A percentile compares a stretch with the other conserved stretches of the same genome.
phyloP scores from a whole-genome alignment of 2,113 vertebrate genomes.

The Periophthalmodon schlosseri region DNA sequence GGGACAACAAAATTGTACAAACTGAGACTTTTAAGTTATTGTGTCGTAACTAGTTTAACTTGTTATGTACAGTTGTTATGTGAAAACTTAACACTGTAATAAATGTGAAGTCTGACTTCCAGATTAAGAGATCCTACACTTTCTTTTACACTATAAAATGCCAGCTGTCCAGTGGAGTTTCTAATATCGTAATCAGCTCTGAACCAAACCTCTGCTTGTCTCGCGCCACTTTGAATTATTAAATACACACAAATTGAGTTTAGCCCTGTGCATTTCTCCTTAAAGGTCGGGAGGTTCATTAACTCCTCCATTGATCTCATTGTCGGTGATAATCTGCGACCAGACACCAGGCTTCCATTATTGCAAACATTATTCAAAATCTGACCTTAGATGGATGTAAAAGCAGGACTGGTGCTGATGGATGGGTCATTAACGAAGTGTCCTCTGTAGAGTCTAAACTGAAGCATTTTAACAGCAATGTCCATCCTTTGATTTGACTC shows the following conservation, averaged over 20 bases:
- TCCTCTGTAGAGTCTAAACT: conserved; percentile 9
- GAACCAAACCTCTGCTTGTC: conserved; percentile 63
- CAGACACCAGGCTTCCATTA: conserved; percentile 53
- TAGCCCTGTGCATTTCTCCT: conserved; percentile 67
- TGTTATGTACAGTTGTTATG: conserved; percentile 16
- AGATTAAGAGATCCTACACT: conserved; percentile 73
- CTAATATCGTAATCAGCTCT: conserved; percentile 72
- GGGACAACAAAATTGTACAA: too few relatives aligned
- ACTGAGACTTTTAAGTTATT: too few relatives aligned
- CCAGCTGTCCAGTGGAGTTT: conserved; percentile 68
- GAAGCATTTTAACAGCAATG: background rate
- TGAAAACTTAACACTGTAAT: conserved; percentile 31
- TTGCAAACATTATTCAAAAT: conserved; percentile 70
- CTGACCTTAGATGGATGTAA: conserved; percentile 53
- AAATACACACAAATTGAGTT: conserved; percentile 78
- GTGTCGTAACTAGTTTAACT: too few relatives aligned
- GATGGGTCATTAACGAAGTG: conserved; percentile 34
- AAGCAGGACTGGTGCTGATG: conserved; percentile 26
- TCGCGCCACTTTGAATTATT: conserved; percentile 80
- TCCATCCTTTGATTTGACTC: conserved; percentile 10
- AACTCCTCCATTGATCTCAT: conserved; percentile 73
- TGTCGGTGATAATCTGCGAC: conserved; percentile 60
- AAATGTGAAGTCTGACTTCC: conserved; percentile 43
- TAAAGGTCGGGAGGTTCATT: conserved; percentile 80
- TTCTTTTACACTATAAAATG: conserved; percentile 73